Percentiles rank a stretch among this genome's conserved stretches.
phyloP scores from a whole-genome alignment of 2,113 vertebrate genomes.

The Syngnathus floridae region DNA sequence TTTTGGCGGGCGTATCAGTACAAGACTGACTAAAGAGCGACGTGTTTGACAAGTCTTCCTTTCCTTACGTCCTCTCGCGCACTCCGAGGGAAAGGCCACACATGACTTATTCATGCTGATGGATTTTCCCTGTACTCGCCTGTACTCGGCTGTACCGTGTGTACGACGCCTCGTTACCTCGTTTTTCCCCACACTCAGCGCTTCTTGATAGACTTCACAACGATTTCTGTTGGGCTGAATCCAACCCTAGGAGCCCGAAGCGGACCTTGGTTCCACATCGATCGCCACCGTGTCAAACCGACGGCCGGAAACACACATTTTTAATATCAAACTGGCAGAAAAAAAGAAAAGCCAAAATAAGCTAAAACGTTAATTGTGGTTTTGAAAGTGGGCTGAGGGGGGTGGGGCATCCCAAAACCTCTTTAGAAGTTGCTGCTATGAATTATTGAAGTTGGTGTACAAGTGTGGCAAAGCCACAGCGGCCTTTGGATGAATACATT shows the following conservation, averaged over 20 bases:
- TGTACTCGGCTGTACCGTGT: neutral
- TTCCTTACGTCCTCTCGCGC: conserved; percentile 39
- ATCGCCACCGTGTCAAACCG: neutral
- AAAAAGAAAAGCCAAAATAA: neutral
- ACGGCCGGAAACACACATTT: neutral
- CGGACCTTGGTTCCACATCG: no score
- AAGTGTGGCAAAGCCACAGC: conserved; percentile 51
- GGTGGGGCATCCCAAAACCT: conserved; percentile 29
- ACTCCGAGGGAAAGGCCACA: conserved; percentile 47
- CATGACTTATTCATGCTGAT: conserved; percentile 76
- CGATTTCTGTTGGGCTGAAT: no score
- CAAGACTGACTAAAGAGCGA: conserved; percentile 50
- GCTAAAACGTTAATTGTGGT: conserved; percentile 13
- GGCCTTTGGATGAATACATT: conserved; percentile 58
- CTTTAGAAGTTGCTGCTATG: conserved; percentile 47
- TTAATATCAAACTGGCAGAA: neutral
- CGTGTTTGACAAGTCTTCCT: conserved; percentile 57
- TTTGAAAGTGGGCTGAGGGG: neutral
- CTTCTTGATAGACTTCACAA: conserved; percentile 14
- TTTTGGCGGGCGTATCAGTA: conserved; percentile 17
- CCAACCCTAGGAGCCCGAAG: no score
- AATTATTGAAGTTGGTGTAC: conserved; percentile 66
- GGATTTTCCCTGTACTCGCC: conserved; percentile 66
- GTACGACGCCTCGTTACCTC: neutral
- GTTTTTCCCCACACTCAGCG: conserved; percentile 56